A percentile compares a stretch with the other conserved stretches of the same genome.
Conservation (phyloP, 2,797 vertebrate species). For the Luscinia luscinia region DNA sequence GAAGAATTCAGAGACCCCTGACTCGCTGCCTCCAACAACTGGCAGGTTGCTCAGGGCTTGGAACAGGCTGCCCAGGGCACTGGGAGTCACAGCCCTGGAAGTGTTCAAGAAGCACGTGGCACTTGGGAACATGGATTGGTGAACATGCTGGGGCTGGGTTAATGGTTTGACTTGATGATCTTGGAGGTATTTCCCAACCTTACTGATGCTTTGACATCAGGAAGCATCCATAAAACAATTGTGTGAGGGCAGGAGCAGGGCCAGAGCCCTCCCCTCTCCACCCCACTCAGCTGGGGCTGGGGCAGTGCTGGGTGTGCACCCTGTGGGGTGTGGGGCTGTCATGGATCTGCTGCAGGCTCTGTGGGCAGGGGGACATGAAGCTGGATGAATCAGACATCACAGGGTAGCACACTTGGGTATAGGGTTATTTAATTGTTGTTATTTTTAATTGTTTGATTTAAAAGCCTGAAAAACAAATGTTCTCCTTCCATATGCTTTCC, state of each 20-base stretch:
- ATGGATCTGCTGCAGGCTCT: background rate
- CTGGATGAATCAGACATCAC: no score
- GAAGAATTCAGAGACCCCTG: no score
- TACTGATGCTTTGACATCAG: background rate
- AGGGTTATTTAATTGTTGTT: background rate
- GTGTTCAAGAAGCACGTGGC: accelerated
- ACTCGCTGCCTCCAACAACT: background rate
- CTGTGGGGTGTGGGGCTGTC: background rate
- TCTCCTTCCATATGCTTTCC: background rate
- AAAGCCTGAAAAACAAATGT: background rate
- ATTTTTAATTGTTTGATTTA: background rate
- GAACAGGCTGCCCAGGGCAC: background rate
- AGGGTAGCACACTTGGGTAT: background rate
- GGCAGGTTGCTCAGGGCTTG: background rate
- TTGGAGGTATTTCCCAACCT: background rate
- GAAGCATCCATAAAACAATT: background rate
- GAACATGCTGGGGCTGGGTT: background rate
- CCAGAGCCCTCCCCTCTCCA: background rate
- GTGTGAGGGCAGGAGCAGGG: background rate
- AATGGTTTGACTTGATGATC: background rate
- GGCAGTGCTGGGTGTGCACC: background rate
- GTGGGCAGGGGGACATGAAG: accelerated
- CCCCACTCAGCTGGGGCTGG: accelerated
- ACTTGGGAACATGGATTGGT: accelerated
- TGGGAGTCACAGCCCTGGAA: background rate